A percentile compares a stretch with the other conserved stretches of the same genome.
These are phyloP conservation scores for Rhaphigaster nebulosa DNA, from an alignment of 2,888 invertebrate genomes.

Conservation along the genomic window DNA sequence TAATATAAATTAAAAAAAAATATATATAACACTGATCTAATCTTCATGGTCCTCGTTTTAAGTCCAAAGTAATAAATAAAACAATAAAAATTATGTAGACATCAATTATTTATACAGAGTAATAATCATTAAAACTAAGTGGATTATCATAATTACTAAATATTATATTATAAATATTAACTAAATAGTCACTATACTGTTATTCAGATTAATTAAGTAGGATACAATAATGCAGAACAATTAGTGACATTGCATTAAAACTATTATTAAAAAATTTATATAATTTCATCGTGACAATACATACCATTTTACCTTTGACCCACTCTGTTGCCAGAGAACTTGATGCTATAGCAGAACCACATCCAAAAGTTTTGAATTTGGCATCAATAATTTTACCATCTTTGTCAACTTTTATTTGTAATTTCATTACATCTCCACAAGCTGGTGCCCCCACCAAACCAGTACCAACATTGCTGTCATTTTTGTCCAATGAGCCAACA, in stretches of 20 bases:
- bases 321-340: constrained; percentile 97
- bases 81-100: not conserved
- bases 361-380: constrained; percentile 99
- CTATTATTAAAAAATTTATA: constrained; percentile 20
- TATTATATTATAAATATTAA: not conserved
- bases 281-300: constrained; percentile 49
- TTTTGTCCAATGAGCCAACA: constrained; percentile 96
- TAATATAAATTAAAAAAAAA: not conserved
- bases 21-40: not conserved
- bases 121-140: not conserved
- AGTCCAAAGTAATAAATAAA: not conserved
- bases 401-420: constrained; percentile 96
- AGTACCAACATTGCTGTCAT: constrained; percentile 93
- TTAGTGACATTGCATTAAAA: not conserved
- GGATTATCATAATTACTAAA: not conserved
- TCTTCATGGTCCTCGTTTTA: not conserved
- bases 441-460: constrained; percentile 99
- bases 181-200: no score
- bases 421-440: constrained; percentile 99
- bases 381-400: constrained; percentile 98
- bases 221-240: not conserved
- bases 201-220: no score
- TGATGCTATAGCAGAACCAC: constrained; percentile 98
- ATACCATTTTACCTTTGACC: constrained; percentile 93
- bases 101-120: not conserved